Base-by-base conservation (phyloP, 2,113 vertebrate species). In the Rhipidura dahli region DNA sequence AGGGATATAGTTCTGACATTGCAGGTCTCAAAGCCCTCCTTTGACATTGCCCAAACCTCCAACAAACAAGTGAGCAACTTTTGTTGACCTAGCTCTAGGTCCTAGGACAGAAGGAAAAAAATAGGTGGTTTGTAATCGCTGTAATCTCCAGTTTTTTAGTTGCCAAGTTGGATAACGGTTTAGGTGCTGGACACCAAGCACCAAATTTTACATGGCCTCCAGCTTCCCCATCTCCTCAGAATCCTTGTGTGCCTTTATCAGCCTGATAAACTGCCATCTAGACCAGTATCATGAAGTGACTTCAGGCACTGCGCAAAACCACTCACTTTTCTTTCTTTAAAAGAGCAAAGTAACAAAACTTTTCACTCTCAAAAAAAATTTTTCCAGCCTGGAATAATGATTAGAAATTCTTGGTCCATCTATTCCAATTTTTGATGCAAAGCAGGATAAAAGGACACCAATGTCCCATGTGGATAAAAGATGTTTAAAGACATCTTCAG, bases 261-360 rank as follows among this genome's bases (percentile, higher is more conserved):
- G 33, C 56, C 30, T 65, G 28, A 56, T 64, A 60, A 83, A n/a
- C 15, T 66, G 39, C 42, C 20, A 28, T 14, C 33, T 21, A 33
- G n/a, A 20, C 33, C 31, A 27, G 26, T 37, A 51, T 11, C 4
- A 11, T 7, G 2, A 37, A 65, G 11, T 70, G 13, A 56, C 45
- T 40, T 73, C 0, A 51, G n/a, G 51, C 39, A 87, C 22, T 27
- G 10, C 1, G 2, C 19, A 78, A 70, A 87, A 85, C 54, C 7
- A 2, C 31, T 61, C 10, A 10, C 15, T 28, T 0, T 0, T 21
- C 8, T 13, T 50, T 79, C 27, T 54, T 40, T 33, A 14, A 2
- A 54, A 31, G 26, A 37, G 33, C 5, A 49, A 64, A 90, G n/a
- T 23, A 80, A 76, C 23, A 19, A 33, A 49, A 44, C 7, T 83